phyloP scores from a whole-genome alignment of 2,888 invertebrate genomes.

The Xiphydria camelus region DNA sequence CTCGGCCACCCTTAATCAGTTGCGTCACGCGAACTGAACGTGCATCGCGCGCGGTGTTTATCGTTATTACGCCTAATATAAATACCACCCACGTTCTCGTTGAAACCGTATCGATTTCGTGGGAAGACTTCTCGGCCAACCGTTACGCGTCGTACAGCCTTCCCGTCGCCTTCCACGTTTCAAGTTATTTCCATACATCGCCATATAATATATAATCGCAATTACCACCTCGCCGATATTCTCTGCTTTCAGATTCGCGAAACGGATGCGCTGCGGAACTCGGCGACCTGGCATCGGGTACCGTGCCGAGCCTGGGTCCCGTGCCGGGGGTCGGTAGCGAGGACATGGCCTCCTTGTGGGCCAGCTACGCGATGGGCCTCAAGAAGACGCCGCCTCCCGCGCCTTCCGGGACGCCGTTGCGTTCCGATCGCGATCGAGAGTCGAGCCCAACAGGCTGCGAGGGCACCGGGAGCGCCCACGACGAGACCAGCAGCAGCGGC shows the following conservation, averaged over 20 bases:
- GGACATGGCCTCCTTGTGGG: constrained; percentile 84
- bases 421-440: constrained; percentile 63
- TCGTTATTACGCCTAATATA: constrained; percentile 37
- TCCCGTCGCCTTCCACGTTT: not conserved
- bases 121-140: not conserved
- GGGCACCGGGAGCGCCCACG: constrained; percentile 73
- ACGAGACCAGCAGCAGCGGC: constrained; percentile 87
- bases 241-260: constrained; percentile 47
- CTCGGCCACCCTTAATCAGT: constrained; percentile 38
- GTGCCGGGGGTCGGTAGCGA: constrained; percentile 63
- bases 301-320: constrained; percentile 59
- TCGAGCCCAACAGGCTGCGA: constrained; percentile 67
- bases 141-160: not conserved
- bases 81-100: constrained; percentile 35
- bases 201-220: not conserved
- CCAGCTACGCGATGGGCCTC: constrained; percentile 78
- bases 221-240: not conserved
- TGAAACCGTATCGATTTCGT: constrained; percentile 2
- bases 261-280: constrained; percentile 53
- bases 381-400: constrained; percentile 61
- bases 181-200: too few species aligned
- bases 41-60: constrained; percentile 27
- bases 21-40: constrained; percentile 40
- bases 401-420: constrained; percentile 51
- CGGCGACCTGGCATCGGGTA: constrained; percentile 49